Conservation (phyloP, 92 coral and sea anemone genomes). For the Phenganax subtilis region DNA sequence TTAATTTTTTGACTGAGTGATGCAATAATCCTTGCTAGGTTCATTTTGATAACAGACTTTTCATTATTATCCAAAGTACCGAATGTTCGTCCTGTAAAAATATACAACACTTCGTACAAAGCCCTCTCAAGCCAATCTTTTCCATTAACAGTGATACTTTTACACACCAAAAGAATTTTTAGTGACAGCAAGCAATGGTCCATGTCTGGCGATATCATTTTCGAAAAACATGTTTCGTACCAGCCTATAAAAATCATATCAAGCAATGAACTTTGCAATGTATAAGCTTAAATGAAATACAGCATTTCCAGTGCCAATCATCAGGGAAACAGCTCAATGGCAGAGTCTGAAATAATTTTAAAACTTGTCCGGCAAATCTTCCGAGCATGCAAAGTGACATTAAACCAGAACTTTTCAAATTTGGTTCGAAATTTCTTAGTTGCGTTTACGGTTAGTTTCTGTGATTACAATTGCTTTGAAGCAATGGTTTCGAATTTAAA, state of each 20-base stretch:
- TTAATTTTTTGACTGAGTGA: conserved; percentile 59
- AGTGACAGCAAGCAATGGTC: conserved; percentile 29
- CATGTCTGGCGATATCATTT: conserved; percentile 3
- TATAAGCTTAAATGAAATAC: background rate
- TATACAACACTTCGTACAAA: background rate
- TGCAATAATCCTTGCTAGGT: conserved; percentile 60
- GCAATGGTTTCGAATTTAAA: too few species aligned
- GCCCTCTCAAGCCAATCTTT: background rate
- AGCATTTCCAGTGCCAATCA: too few species aligned
- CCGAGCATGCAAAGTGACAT: too few species aligned
- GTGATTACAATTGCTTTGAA: too few species aligned
- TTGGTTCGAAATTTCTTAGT: too few species aligned
- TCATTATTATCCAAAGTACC: background rate
- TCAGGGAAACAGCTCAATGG: background rate
- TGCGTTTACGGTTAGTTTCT: too few species aligned
- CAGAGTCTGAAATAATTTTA: too few species aligned
- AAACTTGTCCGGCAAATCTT: too few species aligned
- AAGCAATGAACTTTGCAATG: background rate
- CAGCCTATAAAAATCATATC: conserved; percentile 8
- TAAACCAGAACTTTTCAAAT: too few species aligned
- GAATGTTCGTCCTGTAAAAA: conserved; percentile 14
- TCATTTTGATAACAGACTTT: conserved; percentile 34
- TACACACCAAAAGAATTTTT: conserved; percentile 20
- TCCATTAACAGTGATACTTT: background rate
- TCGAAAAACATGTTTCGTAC: conserved; percentile 38